Evolutionary conservation across 2,113 vertebrate species (phyloP).

Genomic region (Myrmecobius fasciatus): DNA sequence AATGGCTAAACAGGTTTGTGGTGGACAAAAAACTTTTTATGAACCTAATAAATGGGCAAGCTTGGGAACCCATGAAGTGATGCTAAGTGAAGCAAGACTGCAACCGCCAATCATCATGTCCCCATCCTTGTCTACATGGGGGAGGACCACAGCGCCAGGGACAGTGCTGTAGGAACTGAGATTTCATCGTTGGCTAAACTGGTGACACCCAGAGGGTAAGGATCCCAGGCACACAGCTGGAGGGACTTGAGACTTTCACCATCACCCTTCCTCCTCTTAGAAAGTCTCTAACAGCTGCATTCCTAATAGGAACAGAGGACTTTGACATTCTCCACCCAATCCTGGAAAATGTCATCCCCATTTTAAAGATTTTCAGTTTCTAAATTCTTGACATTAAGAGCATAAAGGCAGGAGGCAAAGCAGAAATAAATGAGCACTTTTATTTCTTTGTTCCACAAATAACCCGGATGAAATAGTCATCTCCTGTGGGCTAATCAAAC

Average conservation of each 20-base stretch:
- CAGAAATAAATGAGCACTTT: conserved; percentile 69
- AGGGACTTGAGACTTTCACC: too few species aligned
- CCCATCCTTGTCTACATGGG: too few species aligned
- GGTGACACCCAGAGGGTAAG: too few species aligned
- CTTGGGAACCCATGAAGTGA: too few species aligned
- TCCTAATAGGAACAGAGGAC: background rate
- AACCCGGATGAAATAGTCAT: background rate
- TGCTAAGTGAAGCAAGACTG: too few species aligned
- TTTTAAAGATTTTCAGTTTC: background rate
- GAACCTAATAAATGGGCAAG: background rate
- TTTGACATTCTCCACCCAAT: background rate
- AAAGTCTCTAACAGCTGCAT: too few species aligned
- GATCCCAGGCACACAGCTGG: too few species aligned
- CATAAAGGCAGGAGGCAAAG: background rate
- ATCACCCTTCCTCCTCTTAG: too few species aligned
- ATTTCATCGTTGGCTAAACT: background rate
- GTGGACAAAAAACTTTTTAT: background rate
- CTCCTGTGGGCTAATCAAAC: conserved; percentile 87
- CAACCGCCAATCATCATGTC: too few species aligned
- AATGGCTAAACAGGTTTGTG: background rate
- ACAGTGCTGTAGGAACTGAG: too few species aligned
- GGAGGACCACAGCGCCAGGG: background rate
- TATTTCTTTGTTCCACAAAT: conserved; percentile 76
- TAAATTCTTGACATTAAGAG: background rate
- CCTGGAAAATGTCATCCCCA: background rate